A percentile compares a stretch with the other conserved stretches of the same genome.
These are phyloP conservation scores for Xylophagus ater DNA, from an alignment of 2,888 invertebrate genomes.

Conservation along the genomic window DNA sequence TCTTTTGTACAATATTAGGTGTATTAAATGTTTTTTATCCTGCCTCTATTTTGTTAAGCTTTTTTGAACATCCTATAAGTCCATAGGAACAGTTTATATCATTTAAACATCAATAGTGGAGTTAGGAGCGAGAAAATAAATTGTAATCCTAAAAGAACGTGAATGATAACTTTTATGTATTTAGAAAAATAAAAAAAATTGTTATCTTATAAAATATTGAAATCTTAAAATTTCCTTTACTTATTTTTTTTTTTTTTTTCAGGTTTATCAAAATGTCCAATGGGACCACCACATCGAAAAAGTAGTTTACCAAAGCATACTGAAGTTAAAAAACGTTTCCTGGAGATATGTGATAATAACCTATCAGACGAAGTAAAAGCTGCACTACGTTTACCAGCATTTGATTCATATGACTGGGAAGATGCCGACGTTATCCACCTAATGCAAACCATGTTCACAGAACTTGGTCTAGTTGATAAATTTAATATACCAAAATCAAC, in stretches of 20 bases:
- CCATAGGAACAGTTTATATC: no score
- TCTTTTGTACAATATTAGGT: no score
- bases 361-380: constrained; percentile 39
- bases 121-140: not conserved
- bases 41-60: no score
- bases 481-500: constrained; percentile 62
- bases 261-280: constrained; percentile 38
- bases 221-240: no score
- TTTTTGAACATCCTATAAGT: no score
- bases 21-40: no score
- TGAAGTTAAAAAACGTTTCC: constrained; percentile 38
- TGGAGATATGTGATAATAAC: constrained; percentile 40
- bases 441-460: constrained; percentile 71
- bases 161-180: no score
- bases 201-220: no score
- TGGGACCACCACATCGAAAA: constrained; percentile 39
- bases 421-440: constrained; percentile 68
- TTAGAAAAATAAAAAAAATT: no score
- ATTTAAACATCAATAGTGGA: no score
- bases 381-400: constrained; percentile 43
- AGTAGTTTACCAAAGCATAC: constrained; percentile 41
- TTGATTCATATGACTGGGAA: constrained; percentile 73
- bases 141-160: no score
- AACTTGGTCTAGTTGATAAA: constrained; percentile 60
- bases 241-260: constrained; percentile 15